These are phyloP conservation scores for Tyto alba DNA, from an alignment of 2,113 vertebrate genomes.

Conservation along the genomic window DNA sequence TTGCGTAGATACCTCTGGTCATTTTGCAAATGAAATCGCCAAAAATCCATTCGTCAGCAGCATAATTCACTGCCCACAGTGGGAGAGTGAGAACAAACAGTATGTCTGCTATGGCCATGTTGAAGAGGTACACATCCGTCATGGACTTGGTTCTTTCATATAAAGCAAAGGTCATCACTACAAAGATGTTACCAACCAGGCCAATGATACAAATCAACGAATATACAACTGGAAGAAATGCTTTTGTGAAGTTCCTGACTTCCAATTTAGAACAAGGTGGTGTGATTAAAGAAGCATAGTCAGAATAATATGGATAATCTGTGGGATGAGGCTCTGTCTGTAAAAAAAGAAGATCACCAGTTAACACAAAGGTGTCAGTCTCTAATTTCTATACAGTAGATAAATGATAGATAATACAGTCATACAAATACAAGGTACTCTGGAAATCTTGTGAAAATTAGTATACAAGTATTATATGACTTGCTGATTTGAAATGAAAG, in stretches of 20 bases:
- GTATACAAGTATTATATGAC: neutral
- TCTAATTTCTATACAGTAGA: neutral
- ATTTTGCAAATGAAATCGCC: constrained; percentile 80
- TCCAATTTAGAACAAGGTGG: constrained; percentile 28
- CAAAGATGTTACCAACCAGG: constrained; percentile 84
- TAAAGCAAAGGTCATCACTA: constrained; percentile 83
- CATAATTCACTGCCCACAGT: constrained; percentile 79
- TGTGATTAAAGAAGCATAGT: neutral
- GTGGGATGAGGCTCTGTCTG: neutral
- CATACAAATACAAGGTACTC: neutral
- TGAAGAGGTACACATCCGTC: constrained; percentile 89
- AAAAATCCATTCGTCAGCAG: constrained; percentile 73
- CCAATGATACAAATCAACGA: constrained; percentile 81
- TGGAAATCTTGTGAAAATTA: neutral
- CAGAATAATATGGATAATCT: neutral
- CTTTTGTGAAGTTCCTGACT: constrained; percentile 61
- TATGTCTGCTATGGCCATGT: constrained; percentile 89
- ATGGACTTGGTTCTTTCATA: constrained; percentile 86
- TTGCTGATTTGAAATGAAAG: neutral
- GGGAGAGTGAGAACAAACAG: constrained; percentile 85
- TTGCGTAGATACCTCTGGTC: constrained; percentile 78
- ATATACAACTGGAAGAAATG: constrained; percentile 70
- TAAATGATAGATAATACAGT: neutral
- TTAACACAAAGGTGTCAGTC: neutral
- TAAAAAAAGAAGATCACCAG: neutral